Percentiles rank a stretch among this genome's conserved stretches.
Conservation (phyloP, 1,140 invertebrate species). For the Oscheius sp. region DNA sequence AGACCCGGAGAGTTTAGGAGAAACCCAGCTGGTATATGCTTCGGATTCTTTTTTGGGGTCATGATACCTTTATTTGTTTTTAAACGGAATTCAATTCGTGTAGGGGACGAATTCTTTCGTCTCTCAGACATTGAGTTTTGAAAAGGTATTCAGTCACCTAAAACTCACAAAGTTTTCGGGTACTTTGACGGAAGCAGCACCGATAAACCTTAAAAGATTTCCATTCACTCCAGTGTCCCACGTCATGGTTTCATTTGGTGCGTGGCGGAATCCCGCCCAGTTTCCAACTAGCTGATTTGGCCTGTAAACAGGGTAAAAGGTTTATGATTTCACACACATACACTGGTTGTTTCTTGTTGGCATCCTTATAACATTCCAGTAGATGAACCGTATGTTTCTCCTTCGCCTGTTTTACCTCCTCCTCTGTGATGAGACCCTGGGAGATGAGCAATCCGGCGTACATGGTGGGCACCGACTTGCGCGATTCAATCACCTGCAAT, state of each 20-base stretch:
- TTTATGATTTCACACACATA: not conserved
- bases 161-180: not conserved
- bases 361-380: constrained; percentile 69
- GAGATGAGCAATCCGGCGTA: constrained; percentile 48
- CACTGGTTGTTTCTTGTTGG: constrained; percentile 65
- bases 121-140: no score
- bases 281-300: constrained; percentile 72
- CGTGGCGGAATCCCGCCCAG: constrained; percentile 74
- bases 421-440: constrained; percentile 68
- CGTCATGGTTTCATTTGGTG: constrained; percentile 71
- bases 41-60: no score
- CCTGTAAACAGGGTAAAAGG: no score
- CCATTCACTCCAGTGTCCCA: constrained; percentile 86
- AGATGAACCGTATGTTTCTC: constrained; percentile 69
- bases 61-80: no score
- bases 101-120: no score
- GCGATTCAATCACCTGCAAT: no score
- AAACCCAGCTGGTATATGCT: no score
- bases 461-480: constrained; percentile 23
- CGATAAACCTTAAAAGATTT: constrained; percentile 75
- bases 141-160: no score
- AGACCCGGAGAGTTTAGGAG: no score
- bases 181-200: constrained; percentile 71
- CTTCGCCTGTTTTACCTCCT: constrained; percentile 67
- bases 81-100: no score